A percentile compares a stretch with the other conserved stretches of the same genome.
phyloP scores from a whole-genome alignment of 2,797 vertebrate genomes.

The Aphelocoma californica region DNA sequence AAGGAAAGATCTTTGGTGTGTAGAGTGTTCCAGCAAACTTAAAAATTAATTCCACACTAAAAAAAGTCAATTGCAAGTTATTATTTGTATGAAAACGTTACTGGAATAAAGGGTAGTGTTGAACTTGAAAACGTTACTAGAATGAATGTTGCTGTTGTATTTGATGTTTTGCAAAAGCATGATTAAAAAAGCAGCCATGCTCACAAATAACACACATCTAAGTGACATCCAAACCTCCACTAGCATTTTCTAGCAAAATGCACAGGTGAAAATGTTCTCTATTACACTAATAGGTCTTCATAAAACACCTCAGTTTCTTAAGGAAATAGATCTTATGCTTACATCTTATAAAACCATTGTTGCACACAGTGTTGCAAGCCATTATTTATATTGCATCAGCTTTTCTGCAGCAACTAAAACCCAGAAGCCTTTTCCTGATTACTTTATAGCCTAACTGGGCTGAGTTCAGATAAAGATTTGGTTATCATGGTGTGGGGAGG shows the following conservation, averaged over 20 bases:
- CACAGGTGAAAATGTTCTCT: not conserved
- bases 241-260: not conserved
- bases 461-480: not conserved
- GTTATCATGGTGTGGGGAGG: not conserved
- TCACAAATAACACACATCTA: not conserved
- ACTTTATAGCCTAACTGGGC: not conserved
- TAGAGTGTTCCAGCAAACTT: not conserved
- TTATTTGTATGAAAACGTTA: not conserved
- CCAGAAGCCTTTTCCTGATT: not conserved
- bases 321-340: not conserved
- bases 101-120: not conserved
- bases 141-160: not conserved
- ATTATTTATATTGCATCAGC: not conserved
- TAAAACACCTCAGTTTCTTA: not conserved
- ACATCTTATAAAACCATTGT: not conserved
- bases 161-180: not conserved
- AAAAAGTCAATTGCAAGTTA: not conserved
- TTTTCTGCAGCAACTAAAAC: not conserved
- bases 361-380: not conserved
- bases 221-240: not conserved
- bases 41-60: not conserved
- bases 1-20: not conserved
- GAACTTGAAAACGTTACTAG: fast-evolving
- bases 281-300: not conserved
- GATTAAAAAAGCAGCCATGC: not conserved